Conservation (phyloP, 92 coral and sea anemone genomes). For the Scolanthus callimorphus region DNA sequence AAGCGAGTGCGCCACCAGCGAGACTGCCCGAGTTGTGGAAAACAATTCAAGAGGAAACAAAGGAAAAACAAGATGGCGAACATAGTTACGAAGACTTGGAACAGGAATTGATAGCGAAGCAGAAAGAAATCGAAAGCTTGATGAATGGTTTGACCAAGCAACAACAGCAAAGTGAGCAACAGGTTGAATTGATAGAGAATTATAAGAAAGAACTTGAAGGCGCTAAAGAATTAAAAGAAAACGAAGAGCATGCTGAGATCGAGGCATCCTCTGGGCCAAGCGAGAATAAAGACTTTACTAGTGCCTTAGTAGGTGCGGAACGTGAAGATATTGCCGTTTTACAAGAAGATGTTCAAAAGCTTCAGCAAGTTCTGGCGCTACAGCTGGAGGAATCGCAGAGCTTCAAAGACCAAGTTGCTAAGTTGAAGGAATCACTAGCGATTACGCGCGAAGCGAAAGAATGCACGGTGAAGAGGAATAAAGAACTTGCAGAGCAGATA, state of each 20-base stretch:
- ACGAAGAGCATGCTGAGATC: neutral
- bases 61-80: constrained; percentile 24
- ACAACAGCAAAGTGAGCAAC: constrained; percentile 4
- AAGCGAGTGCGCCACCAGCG: constrained; percentile 1
- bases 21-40: constrained; percentile 34
- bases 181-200: constrained; percentile 8
- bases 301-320: neutral
- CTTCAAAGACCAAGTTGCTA: constrained; percentile 8
- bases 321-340: neutral
- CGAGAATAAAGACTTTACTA: neutral
- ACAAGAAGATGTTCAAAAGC: constrained; percentile 10
- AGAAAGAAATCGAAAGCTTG: constrained; percentile 19
- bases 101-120: constrained; percentile 19
- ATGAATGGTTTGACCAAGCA: constrained; percentile 3
- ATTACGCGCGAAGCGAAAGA: constrained; percentile 36
- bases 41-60: constrained; percentile 31
- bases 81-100: constrained; percentile 30
- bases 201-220: constrained; percentile 19
- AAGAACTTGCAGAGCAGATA: constrained; percentile 9
- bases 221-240: constrained; percentile 5
- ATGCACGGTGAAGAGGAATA: constrained; percentile 17
- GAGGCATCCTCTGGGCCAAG: neutral
- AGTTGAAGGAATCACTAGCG: constrained; percentile 14
- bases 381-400: constrained; percentile 9
- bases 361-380: constrained; percentile 5